Evolutionary conservation across 2,113 vertebrate genomes (phyloP).

Genomic region (Bubo bubo): DNA sequence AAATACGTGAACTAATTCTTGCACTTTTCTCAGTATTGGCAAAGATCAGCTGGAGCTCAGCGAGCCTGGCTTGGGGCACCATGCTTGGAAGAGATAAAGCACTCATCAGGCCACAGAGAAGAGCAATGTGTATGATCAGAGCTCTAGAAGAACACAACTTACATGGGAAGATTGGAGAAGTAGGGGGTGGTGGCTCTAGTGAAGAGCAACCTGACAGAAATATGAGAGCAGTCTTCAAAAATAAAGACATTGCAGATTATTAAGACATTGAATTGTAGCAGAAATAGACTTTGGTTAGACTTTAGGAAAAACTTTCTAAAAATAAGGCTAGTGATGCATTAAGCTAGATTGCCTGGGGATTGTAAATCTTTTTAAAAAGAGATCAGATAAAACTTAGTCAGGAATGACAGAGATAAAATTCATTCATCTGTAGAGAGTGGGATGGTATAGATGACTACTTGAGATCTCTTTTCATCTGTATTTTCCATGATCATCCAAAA

Average conservation of each 20-base stretch:
- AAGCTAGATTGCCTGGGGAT: constrained; percentile 9
- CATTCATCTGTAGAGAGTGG: background rate
- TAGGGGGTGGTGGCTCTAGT: background rate
- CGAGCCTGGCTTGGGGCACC: background rate
- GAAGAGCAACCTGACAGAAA: background rate
- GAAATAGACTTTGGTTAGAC: constrained; percentile 26
- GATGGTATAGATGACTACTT: constrained; percentile 9
- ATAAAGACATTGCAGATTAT: constrained; percentile 9
- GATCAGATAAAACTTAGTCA: constrained; percentile 39
- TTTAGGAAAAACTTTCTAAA: constrained; percentile 41
- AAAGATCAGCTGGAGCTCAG: background rate
- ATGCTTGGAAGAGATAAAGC: background rate
- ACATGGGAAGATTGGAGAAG: background rate
- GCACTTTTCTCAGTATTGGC: background rate
- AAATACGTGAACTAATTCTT: background rate
- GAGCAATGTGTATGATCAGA: background rate
- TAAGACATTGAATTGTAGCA: constrained; percentile 11
- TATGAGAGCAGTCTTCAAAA: background rate
- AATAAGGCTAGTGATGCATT: constrained; percentile 15
- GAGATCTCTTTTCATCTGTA: constrained; percentile 19
- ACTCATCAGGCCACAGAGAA: background rate
- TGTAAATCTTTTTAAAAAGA: constrained; percentile 9
- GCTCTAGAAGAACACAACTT: background rate
- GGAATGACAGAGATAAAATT: constrained; percentile 28
- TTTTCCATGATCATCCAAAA: constrained; percentile 21